Conservation (phyloP, 2,797 vertebrate genomes). For the Lophius americanus region DNA sequence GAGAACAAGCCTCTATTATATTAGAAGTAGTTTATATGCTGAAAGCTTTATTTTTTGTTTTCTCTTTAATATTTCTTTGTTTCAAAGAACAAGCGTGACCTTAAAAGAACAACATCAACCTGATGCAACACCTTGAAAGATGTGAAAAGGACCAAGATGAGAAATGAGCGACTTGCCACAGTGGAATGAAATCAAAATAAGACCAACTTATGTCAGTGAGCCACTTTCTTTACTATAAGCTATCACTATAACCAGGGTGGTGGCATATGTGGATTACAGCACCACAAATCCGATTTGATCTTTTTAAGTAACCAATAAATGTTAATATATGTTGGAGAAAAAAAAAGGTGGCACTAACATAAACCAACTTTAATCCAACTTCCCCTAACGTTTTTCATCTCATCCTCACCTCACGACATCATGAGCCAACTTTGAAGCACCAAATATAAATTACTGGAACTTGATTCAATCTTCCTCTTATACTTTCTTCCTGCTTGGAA, state of each 20-base stretch:
- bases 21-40: conserved; percentile 40
- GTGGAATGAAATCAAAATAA: conserved; percentile 64
- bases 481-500: no score
- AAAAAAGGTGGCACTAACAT: no score
- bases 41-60: conserved; percentile 52
- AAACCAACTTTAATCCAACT: no score
- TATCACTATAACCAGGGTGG: conserved; percentile 44
- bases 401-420: no score
- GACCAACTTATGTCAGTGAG: conserved; percentile 51
- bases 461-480: no score
- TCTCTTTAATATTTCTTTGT: conserved; percentile 74
- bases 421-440: no score
- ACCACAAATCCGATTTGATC: no score
- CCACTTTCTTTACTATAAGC: conserved; percentile 28
- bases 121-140: conserved; percentile 81
- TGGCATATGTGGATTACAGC: conserved; percentile 18
- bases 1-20: conserved; percentile 12
- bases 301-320: neutral
- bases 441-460: no score
- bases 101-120: conserved; percentile 63
- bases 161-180: conserved; percentile 64
- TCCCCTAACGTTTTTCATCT: no score
- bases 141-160: conserved; percentile 45
- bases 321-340: no score
- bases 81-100: conserved; percentile 67